Percentiles rank a stretch among this genome's conserved stretches.
These are phyloP conservation scores for Bombus fervidus DNA, from an alignment of 1,140 invertebrate species.

Conservation along the genomic window DNA sequence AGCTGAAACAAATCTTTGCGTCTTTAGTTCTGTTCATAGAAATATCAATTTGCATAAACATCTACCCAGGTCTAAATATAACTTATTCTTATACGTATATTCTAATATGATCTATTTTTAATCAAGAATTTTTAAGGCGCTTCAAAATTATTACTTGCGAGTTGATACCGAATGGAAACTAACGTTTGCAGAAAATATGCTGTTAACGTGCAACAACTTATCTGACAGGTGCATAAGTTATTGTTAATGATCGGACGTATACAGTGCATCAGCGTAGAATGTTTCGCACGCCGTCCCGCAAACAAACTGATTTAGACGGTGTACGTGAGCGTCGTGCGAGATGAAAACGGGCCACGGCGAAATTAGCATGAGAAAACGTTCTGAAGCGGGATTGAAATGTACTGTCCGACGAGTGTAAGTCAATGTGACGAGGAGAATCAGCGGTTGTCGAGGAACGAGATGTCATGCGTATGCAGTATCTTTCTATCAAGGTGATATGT, in stretches of 20 bases:
- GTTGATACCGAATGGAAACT: too few relatives aligned
- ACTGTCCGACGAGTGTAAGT: slow-evolving; percentile 51
- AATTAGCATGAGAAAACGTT: slow-evolving; percentile 66
- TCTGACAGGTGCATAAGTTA: slow-evolving; percentile 16
- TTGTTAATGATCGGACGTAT: slow-evolving; percentile 29
- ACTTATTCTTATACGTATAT: background rate
- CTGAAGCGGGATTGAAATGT: slow-evolving; percentile 46
- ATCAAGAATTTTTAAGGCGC: background rate
- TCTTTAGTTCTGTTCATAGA: too few relatives aligned
- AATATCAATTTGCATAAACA: too few relatives aligned
- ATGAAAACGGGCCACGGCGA: slow-evolving; percentile 44
- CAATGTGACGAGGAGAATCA: slow-evolving; percentile 52
- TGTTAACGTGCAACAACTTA: background rate
- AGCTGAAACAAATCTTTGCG: too few relatives aligned
- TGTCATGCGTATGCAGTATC: background rate
- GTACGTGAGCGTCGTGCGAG: slow-evolving; percentile 46
- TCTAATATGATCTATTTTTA: background rate
- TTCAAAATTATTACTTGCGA: background rate
- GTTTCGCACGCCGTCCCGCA: slow-evolving; percentile 19
- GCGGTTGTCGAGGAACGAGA: background rate
- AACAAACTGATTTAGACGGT: slow-evolving; percentile 47
- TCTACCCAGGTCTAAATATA: background rate
- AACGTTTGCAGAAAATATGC: background rate
- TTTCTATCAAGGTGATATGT: background rate
- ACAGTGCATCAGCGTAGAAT: background rate